Evolutionary conservation across 1,140 invertebrate genomes (phyloP), one percentile per base, ranked within the genome.

Genomic region (Eumeta japonica): DNA sequence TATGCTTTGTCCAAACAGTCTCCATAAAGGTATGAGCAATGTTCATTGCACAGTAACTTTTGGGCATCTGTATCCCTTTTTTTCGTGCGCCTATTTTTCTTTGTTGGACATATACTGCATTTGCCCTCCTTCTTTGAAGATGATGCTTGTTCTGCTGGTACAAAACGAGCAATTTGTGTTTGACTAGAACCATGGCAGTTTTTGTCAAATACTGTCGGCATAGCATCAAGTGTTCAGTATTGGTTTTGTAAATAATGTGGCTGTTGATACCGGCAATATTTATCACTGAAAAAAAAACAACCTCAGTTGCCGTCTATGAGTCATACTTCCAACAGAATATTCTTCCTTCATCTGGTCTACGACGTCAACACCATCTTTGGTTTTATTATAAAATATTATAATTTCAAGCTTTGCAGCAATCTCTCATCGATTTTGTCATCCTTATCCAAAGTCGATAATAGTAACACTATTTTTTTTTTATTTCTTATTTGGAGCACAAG

Each of bases 391-490:
- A n/a, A n/a, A n/a, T n/a, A n/a, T n/a, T n/a, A n/a, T n/a, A n/a
- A n/a, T n/a, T n/a, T n/a, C n/a, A n/a, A n/a, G n/a, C n/a, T n/a
- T n/a, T n/a, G n/a, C n/a, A n/a, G n/a, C n/a, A n/a, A n/a, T n/a
- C n/a, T 18, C 41, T 28, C 13, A 43, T 49, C 39, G 14, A 48
- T 41, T 14, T 18, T 24, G 16, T 41, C 19, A 28, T 47, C 41
- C 34, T 51, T 36, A 33, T 51, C 37, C 28, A 48, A 28, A 17
- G 39, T 42, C 35, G 40, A 49, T 19, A 49, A 17, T 19, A 43
- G 29, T 28, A 61, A 28, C 11, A 62, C 39, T 12, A 54, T 58
- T 31, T 46, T 56, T 58, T 10, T 48, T 48, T 29, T 43, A 48
- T n/a, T n/a, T n/a, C n/a, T n/a, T n/a, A n/a, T n/a, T n/a, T n/a